Base-by-base conservation (phyloP, 2,113 vertebrate genomes). In the Sceloporus tristichus region DNA sequence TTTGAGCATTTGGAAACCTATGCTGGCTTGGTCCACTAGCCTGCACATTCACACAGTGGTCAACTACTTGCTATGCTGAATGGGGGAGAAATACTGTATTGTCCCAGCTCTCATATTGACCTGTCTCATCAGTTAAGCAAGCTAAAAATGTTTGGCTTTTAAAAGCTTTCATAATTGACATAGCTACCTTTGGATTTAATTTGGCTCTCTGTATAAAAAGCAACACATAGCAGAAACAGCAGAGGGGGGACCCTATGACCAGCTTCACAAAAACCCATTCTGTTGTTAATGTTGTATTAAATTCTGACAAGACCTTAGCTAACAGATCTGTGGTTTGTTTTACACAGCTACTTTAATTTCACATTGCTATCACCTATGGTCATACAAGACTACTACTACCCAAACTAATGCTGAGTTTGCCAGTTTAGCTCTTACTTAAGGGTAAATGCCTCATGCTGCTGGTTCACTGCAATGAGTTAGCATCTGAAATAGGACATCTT, bases 131-230 rank as follows among this genome's bases (percentile, higher is more conserved):
- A 76, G 11, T 85, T 14, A 75, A 59, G 71, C 54, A 85, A 85
- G 71, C 34, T 85, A 14, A 21, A 84, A 71, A 75, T 59, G 62
- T 85, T 59, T 85, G 38, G n/a, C 53, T 59, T 53, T 75, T 85
- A 59, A 59, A 85, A 75, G 21, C 54, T 62, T 75, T 74, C 68
- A 38, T 75, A n/a, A 76, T 76, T n/a, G 21, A 23, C 73, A 73
- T 74, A 56, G 19, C 65, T 10, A 13, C 38, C 54, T 54, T 40
- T 38, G 82, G 82, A 73, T 34, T 34, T 6, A 71, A 25, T 19
- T 18, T 16, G 4, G 18, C 34, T 74, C 19, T n/a, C 27, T 75
- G 71, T 4, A 10, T 56, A 59, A 74, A 59, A 74, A 75, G n/a
- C 54, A 62, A 54, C 21, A 27, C 56, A 59, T 59, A 70, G 68